Percentiles rank a stretch among this genome's conserved stretches.
These are phyloP conservation scores for Platycercus adscitus DNA, from an alignment of 2,113 vertebrate species.

Conservation along the genomic window DNA sequence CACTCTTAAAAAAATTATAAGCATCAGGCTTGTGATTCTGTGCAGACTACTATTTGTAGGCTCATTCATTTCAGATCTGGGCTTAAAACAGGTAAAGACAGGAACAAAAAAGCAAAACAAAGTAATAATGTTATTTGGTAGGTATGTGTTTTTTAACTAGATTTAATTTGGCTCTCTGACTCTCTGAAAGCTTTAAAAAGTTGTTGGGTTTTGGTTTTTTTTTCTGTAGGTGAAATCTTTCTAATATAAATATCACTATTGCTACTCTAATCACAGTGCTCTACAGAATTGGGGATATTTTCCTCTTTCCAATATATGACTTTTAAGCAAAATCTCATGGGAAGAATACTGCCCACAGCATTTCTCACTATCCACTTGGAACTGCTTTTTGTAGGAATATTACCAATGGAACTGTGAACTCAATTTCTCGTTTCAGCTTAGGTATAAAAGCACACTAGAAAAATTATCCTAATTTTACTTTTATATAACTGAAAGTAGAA, in stretches of 20 bases:
- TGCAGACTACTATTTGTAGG: not conserved
- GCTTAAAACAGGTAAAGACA: not conserved
- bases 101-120: not conserved
- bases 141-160: not conserved
- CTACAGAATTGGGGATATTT: not conserved
- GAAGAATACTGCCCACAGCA: constrained; percentile 25
- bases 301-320: constrained; percentile 20
- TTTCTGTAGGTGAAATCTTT: not conserved
- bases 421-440: constrained; percentile 43
- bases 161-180: not conserved
- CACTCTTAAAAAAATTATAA: not conserved
- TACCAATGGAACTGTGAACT: not conserved
- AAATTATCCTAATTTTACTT: constrained; percentile 43
- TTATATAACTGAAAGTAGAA: constrained; percentile 50
- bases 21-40: not conserved
- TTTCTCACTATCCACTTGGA: constrained; percentile 36
- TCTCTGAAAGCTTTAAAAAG: not conserved
- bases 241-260: constrained; percentile 21
- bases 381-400: constrained; percentile 1
- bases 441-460: constrained; percentile 4
- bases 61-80: not conserved
- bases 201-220: rapidly evolving
- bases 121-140: not conserved
- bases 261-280: not conserved
- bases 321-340: constrained; percentile 25